phyloP scores from a whole-genome alignment of 2,888 invertebrate genomes.

The Drosophila rellima region DNA sequence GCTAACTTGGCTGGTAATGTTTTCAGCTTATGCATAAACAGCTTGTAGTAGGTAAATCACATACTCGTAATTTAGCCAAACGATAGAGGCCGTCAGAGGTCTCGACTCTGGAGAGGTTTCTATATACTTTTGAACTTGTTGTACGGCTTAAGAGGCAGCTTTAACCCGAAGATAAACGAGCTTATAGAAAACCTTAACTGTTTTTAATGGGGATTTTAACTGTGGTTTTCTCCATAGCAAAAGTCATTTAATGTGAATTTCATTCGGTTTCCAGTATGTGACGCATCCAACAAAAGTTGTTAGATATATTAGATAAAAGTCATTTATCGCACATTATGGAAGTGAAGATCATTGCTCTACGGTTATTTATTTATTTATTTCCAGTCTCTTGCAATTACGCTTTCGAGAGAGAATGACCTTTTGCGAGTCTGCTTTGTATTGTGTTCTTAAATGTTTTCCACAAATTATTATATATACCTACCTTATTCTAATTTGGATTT shows the following conservation, averaged over 20 bases:
- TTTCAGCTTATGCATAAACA: conserved; percentile 14
- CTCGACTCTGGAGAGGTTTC: neutral
- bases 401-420: neutral
- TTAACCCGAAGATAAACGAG: conserved; percentile 41
- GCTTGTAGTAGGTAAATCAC: conserved; percentile 3
- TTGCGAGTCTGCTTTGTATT: neutral
- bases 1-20: conserved; percentile 1
- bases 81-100: conserved; percentile 5
- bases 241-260: conserved; percentile 32
- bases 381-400: neutral
- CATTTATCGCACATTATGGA: conserved; percentile 10
- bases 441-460: neutral
- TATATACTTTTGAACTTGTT: conserved; percentile 22
- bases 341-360: conserved; percentile 5
- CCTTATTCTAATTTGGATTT: neutral
- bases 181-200: conserved; percentile 27
- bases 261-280: conserved; percentile 17
- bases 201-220: conserved; percentile 27
- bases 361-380: neutral
- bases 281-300: conserved; percentile 3
- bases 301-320: conserved; percentile 26
- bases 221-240: conserved; percentile 32
- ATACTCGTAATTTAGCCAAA: conserved; percentile 22
- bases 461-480: neutral
- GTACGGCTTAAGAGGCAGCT: conserved; percentile 6